Evolutionary conservation across 2,888 invertebrate species (phyloP).

Genomic region (Dendrolimus houi): DNA sequence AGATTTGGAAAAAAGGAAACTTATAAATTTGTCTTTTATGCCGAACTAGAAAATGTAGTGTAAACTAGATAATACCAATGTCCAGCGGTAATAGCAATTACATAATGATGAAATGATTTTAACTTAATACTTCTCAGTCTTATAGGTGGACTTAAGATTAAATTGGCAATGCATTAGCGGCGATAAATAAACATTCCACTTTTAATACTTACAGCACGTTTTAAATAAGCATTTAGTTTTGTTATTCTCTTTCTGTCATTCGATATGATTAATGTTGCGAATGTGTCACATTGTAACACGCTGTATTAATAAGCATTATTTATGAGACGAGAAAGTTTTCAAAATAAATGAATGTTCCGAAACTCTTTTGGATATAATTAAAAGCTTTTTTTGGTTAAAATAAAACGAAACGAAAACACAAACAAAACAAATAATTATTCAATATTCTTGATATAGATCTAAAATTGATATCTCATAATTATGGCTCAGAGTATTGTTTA

Average conservation of each 20-base stretch:
- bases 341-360: conserved; percentile 1
- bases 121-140: too few species aligned
- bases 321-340: conserved; percentile 15
- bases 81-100: too few species aligned
- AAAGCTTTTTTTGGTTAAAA: neutral
- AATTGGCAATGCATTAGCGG: conserved; percentile 7
- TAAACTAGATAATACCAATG: too few species aligned
- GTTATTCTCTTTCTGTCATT: conserved; percentile 22
- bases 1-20: too few species aligned
- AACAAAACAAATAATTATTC: too few species aligned
- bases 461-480: conserved; percentile 32
- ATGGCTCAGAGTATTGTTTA: conserved; percentile 51
- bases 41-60: too few species aligned
- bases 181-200: too few species aligned
- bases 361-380: conserved; percentile 1
- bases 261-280: conserved; percentile 29
- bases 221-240: conserved; percentile 1
- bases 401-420: conserved; percentile 10
- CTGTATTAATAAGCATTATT: conserved; percentile 26
- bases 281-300: conserved; percentile 22
- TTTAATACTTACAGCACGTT: too few species aligned
- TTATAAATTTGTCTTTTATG: too few species aligned
- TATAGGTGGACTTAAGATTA: conserved; percentile 13
- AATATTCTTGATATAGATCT: too few species aligned
- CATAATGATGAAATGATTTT: too few species aligned